Evolutionary conservation across 2,888 invertebrate genomes (phyloP).

Genomic region (Lochmaea crataegi): DNA sequence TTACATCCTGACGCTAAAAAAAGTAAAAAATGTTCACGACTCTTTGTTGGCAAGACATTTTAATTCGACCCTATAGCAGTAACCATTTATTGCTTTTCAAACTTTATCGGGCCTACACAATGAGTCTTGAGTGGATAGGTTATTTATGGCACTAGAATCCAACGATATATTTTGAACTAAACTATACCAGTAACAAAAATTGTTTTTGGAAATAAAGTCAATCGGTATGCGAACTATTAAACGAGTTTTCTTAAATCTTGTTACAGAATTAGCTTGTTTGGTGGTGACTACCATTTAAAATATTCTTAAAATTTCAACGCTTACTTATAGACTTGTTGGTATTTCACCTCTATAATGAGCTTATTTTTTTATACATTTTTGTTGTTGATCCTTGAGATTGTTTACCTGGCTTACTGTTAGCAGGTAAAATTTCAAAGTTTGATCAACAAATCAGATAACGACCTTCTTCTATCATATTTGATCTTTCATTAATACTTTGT

Average conservation of each 20-base stretch:
- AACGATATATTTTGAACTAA: no score
- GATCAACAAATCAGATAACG: constrained; percentile 26
- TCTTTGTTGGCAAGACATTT: no score
- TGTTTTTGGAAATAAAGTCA: not conserved
- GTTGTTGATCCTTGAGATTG: constrained; percentile 17
- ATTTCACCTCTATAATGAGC: constrained; percentile 27
- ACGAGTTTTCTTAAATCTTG: not conserved
- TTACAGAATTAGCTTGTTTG: constrained; percentile 2
- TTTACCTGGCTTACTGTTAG: constrained; percentile 20
- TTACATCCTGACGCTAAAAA: no score
- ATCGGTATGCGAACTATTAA: not conserved
- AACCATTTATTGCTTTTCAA: no score
- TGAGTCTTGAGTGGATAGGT: no score
- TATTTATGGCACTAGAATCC: no score
- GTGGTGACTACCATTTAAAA: constrained; percentile 13
- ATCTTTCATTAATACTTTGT: constrained; percentile 31
- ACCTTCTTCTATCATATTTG: constrained; percentile 24
- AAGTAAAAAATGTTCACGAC: no score
- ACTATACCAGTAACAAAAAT: no score
- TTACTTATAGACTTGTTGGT: constrained; percentile 20
- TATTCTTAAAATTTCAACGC: constrained; percentile 24
- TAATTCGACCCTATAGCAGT: no score
- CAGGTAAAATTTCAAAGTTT: constrained; percentile 30
- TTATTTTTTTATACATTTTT: constrained; percentile 21
- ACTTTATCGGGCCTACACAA: no score